Evolutionary conservation across 2,797 vertebrate species (phyloP).

Genomic region (Gallinago nigripennis): DNA sequence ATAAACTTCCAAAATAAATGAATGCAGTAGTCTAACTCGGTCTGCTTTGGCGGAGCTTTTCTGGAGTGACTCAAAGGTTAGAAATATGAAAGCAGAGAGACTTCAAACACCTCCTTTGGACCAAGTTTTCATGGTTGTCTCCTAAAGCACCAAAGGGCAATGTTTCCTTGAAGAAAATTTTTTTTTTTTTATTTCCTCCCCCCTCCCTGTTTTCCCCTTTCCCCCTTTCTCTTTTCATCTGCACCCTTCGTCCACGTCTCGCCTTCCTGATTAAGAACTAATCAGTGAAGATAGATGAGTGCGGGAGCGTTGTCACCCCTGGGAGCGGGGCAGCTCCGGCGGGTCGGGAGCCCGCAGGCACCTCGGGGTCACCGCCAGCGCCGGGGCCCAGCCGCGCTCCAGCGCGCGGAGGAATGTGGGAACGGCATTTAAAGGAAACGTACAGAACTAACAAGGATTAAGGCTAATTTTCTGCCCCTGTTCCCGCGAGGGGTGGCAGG

Average conservation of each 20-base stretch:
- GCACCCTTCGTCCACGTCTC: neutral
- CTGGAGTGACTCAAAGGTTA: neutral
- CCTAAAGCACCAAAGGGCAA: neutral
- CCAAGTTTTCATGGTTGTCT: conserved; percentile 8
- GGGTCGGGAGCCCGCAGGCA: conserved; percentile 71
- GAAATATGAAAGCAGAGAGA: conserved; percentile 15
- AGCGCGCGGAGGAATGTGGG: conserved; percentile 68
- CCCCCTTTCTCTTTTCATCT: neutral
- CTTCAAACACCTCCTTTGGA: conserved; percentile 33
- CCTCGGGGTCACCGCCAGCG: conserved; percentile 78
- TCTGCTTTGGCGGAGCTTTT: conserved; percentile 2
- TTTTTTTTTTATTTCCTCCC: too few relatives aligned
- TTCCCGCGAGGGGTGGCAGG: neutral
- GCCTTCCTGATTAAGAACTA: conserved; percentile 41
- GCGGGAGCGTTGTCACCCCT: neutral
- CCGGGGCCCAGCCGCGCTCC: conserved; percentile 73
- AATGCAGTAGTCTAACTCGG: neutral
- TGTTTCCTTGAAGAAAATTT: neutral
- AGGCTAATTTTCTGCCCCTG: conserved; percentile 58
- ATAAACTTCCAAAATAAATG: conserved; percentile 60
- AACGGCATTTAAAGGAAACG: conserved; percentile 77
- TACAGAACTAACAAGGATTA: conserved; percentile 69
- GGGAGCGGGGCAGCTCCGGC: neutral
- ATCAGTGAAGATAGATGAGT: conserved; percentile 29
- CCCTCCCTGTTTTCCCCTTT: neutral